phyloP scores from a whole-genome alignment of 2,113 vertebrate genomes.

The Jacana jacana region DNA sequence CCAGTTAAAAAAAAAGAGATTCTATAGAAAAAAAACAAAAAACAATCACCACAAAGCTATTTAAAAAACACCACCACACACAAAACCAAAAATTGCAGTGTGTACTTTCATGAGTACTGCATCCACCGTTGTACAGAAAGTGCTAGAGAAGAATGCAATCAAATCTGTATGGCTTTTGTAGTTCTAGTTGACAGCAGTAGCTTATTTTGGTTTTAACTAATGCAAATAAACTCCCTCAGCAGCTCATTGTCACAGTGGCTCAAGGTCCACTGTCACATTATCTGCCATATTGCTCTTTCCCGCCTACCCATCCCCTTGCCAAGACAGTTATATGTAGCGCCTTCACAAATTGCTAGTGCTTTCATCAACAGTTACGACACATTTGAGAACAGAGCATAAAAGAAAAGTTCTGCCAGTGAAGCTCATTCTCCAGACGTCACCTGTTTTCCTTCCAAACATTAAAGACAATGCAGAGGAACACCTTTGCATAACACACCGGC shows the following conservation, averaged over 20 bases:
- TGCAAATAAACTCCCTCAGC: not conserved
- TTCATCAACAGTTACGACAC: not conserved
- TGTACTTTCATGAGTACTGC: slow-evolving; percentile 12
- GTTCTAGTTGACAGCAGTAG: not conserved
- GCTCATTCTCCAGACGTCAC: not conserved
- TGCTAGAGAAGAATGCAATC: not conserved
- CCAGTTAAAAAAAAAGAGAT: not conserved
- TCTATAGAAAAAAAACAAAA: not conserved
- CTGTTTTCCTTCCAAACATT: not conserved
- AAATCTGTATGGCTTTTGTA: not conserved
- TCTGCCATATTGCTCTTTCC: not conserved
- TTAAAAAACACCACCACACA: not conserved
- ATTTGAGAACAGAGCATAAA: not conserved
- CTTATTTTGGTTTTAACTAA: slow-evolving; percentile 29
- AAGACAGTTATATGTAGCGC: not conserved
- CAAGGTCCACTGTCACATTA: not conserved
- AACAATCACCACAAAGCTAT: not conserved
- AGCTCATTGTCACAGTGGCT: not conserved
- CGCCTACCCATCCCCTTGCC: not conserved
- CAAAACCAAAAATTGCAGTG: not conserved
- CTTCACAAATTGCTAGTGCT: not conserved
- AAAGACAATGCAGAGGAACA: not conserved
- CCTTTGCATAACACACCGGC: not conserved
- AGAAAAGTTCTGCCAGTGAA: not conserved
- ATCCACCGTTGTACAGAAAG: not conserved